These are phyloP conservation scores for Scolopax rusticola DNA, from an alignment of 2,797 vertebrate genomes.

Conservation along the genomic window DNA sequence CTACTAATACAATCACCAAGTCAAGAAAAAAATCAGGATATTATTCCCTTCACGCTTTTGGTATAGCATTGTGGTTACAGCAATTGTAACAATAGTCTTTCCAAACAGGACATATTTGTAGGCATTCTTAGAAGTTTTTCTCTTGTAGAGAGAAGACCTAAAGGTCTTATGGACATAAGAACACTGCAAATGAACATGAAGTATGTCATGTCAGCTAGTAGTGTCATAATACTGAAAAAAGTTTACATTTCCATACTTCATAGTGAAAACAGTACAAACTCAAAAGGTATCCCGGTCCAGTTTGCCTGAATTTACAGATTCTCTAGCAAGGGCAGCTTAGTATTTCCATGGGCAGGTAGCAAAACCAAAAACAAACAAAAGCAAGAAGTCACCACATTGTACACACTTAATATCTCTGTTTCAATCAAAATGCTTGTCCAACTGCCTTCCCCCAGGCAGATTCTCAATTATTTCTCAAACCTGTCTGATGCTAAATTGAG, in stretches of 20 bases:
- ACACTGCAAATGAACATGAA: conserved; percentile 72
- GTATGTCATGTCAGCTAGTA: conserved; percentile 27
- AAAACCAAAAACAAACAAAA: conserved; percentile 28
- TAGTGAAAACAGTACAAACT: neutral
- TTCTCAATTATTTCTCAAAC: conserved; percentile 57
- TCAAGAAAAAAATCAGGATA: conserved; percentile 78
- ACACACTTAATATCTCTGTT: neutral
- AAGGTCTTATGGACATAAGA: conserved; percentile 82
- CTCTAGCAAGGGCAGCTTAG: conserved; percentile 43
- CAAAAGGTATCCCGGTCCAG: neutral
- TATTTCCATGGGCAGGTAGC: conserved; percentile 54
- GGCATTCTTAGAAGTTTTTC: conserved; percentile 83
- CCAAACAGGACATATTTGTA: conserved; percentile 75
- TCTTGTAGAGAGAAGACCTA: conserved; percentile 91
- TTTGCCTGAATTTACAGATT: conserved; percentile 60
- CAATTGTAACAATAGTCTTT: conserved; percentile 33
- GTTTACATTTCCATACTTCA: neutral
- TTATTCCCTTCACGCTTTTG: conserved; percentile 82
- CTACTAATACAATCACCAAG: conserved; percentile 86
- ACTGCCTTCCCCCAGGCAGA: conserved; percentile 35
- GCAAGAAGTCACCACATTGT: conserved; percentile 4
- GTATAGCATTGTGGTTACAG: conserved; percentile 76
- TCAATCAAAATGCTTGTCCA: neutral
- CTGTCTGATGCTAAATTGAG: conserved; percentile 69
- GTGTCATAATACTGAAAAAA: conserved; percentile 76